Evolutionary conservation across 2,888 invertebrate species (phyloP).

Genomic region (Drosophila birchii): DNA sequence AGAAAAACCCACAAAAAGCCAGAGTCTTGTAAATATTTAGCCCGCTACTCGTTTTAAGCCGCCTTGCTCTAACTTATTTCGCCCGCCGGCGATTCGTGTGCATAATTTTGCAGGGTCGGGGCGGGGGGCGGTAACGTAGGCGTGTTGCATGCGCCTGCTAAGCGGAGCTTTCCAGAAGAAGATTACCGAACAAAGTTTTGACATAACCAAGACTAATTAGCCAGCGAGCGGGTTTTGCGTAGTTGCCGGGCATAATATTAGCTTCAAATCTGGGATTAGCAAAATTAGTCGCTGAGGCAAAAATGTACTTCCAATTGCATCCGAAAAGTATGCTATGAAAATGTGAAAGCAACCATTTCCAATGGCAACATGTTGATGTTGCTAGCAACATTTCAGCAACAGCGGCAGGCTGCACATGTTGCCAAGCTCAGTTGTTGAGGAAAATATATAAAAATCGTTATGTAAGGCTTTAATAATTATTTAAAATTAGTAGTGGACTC

Average conservation of each 20-base stretch:
- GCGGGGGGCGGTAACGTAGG: constrained; percentile 1
- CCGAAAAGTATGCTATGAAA: constrained; percentile 51
- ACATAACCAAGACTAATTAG: constrained; percentile 45
- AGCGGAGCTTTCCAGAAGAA: constrained; percentile 30
- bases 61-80: constrained; percentile 39
- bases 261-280: constrained; percentile 4
- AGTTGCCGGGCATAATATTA: constrained; percentile 3
- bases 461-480: neutral
- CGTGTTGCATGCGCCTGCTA: constrained; percentile 12
- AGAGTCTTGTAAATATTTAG: constrained; percentile 73
- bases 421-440: neutral
- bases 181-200: constrained; percentile 45
- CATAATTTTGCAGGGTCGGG: constrained; percentile 30
- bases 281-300: neutral
- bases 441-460: neutral
- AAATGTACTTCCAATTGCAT: neutral
- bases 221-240: constrained; percentile 26
- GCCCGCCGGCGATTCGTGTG: constrained; percentile 37
- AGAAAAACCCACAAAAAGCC: constrained; percentile 18
- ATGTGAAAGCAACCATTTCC: neutral
- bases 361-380: constrained; percentile 4
- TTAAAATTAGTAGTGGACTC: neutral
- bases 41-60: constrained; percentile 51
- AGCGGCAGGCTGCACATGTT: neutral
- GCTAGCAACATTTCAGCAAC: constrained; percentile 11